These are phyloP conservation scores for Platynereis dumerilii DNA, from an alignment of 2,888 invertebrate genomes.

Conservation along the genomic window DNA sequence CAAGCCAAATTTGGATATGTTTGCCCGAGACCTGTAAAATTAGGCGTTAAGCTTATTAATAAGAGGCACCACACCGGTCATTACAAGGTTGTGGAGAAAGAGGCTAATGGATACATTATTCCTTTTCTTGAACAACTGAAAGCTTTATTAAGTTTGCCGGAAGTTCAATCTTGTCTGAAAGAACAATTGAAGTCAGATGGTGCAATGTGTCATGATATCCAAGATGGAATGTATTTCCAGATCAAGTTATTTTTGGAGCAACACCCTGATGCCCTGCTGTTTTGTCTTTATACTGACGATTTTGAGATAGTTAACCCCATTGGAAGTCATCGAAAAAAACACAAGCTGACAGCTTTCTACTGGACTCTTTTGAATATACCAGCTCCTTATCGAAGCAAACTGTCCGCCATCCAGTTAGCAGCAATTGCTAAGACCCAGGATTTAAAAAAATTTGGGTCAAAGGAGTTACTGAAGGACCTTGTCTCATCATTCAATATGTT, in stretches of 20 bases:
- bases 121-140: slow-evolving; percentile 3
- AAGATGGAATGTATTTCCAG: slow-evolving; percentile 18
- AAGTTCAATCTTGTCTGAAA: background rate
- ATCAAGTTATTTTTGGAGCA: slow-evolving; percentile 1
- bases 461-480: slow-evolving; percentile 7
- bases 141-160: slow-evolving; percentile 9
- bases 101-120: background rate
- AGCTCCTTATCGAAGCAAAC: slow-evolving; percentile 25
- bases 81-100: too few relatives aligned
- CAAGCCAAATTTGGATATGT: too few relatives aligned
- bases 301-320: slow-evolving; percentile 18
- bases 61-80: too few relatives aligned
- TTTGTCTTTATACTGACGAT: slow-evolving; percentile 16
- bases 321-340: slow-evolving; percentile 20
- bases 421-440: slow-evolving; percentile 19
- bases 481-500: background rate
- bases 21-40: too few relatives aligned
- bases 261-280: slow-evolving; percentile 8
- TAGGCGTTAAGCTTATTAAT: too few relatives aligned
- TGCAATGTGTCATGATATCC: background rate
- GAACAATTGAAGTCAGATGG: background rate
- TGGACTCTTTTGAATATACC: slow-evolving; percentile 26
- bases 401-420: slow-evolving; percentile 27
- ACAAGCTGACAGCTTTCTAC: slow-evolving; percentile 30
- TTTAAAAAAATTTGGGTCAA: slow-evolving; percentile 3